A percentile compares a stretch with the other conserved stretches of the same genome.
These are phyloP conservation scores for Mesocentrotus franciscanus DNA, from an alignment of 53 echinoderm and acorn worm species.

Conservation along the genomic window DNA sequence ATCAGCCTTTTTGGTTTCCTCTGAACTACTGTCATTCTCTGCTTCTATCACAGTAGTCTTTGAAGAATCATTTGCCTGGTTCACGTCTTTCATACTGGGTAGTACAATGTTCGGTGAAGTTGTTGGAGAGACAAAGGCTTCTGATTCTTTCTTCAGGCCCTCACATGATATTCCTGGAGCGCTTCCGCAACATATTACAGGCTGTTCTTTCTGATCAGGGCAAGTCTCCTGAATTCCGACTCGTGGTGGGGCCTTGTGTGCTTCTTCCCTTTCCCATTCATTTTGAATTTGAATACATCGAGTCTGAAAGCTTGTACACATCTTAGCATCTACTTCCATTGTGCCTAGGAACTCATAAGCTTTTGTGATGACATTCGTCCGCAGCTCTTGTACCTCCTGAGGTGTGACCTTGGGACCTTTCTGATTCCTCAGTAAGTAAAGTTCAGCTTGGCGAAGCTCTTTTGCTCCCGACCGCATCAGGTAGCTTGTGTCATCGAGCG, in stretches of 20 bases:
- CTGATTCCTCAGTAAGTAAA: slow-evolving; percentile 4
- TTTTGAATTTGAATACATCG: neutral
- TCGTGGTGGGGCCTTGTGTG: neutral
- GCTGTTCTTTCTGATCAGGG: neutral
- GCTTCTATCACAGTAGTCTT: neutral
- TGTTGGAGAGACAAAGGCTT: neutral
- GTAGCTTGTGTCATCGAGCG: neutral
- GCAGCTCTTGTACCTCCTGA: neutral
- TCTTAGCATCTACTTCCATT: neutral
- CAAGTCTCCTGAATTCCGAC: neutral
- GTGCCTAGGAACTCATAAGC: neutral
- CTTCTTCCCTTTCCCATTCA: neutral
- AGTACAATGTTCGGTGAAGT: neutral
- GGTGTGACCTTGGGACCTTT: neutral
- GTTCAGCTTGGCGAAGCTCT: slow-evolving; percentile 36
- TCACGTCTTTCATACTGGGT: neutral
- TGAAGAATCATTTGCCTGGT: neutral
- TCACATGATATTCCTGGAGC: neutral
- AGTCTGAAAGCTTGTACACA: neutral
- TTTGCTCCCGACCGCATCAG: slow-evolving; percentile 10
- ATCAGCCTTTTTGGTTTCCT: neutral
- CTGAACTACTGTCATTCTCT: neutral
- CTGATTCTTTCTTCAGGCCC: neutral
- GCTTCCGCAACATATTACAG: neutral
- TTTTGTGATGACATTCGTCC: slow-evolving; percentile 5